Base-by-base conservation (phyloP, 2,888 invertebrate species). In the Aspidapion aeneum region DNA sequence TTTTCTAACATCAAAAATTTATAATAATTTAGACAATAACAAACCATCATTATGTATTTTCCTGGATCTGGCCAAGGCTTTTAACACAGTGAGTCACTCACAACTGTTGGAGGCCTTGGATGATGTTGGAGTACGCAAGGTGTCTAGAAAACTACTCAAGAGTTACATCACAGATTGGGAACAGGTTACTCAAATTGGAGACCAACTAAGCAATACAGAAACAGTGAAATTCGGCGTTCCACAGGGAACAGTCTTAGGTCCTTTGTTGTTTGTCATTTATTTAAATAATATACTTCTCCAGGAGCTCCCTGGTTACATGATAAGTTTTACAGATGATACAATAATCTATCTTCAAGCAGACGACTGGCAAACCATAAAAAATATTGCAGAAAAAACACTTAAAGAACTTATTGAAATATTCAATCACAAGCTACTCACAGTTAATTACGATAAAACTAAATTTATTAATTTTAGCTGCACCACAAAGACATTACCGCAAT, bases 1-100 rank as follows among this genome's bases (percentile, higher is more conserved):
- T 9, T 55, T 17, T 9, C 18, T 55, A 55, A 17, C 55, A 17
- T 82, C 80, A 60, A 1, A 50, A 51, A 61, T 55, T 17, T 55
- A 55, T 55, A 17, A 55, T 9, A 18, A 9, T 17, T 9, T 55
- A 12, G 55, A 55, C 18, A 55, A 55, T 16, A 55, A 17, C n/a
- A 55, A 55, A 55, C 55, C 55, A 16, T 17, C 60, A 9, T 35
- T n/a, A 18, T 21, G 35, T n/a, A 49, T 60, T 20, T 55, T 61
- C 17, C 20, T 60, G 1, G 63, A 63, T 19, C 56, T 63, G 18
- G 51, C 60, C 18, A 63, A 63, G 21, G 63, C 63, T 2, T 63
- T 63, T 20, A 60, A 60, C 22, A 22, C 19, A 22, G 50, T 63
- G 16, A 55, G 55, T 2, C 55, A 63, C 50, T 22, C 20, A 0